phyloP scores from a whole-genome alignment of 2,113 vertebrate genomes.

The Caracal caracal region DNA sequence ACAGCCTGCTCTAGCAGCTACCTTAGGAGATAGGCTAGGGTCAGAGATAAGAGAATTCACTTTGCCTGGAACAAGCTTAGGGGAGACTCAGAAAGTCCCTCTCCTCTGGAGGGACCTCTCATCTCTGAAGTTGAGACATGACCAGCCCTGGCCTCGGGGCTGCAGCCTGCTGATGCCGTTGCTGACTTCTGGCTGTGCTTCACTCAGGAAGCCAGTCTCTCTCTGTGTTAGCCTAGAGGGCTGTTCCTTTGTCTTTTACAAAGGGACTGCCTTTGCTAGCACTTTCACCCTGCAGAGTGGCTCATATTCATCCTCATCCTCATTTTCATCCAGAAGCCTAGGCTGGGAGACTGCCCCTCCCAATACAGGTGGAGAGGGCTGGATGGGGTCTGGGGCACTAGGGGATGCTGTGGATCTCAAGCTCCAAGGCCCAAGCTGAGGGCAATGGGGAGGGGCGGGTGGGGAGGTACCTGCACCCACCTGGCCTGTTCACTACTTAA shows the following conservation, averaged over 20 bases:
- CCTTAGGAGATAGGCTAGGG: not conserved
- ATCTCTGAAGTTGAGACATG: constrained; percentile 7
- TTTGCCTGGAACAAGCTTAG: constrained; percentile 46
- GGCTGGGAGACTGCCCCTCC: not conserved
- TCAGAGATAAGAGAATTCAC: constrained; percentile 27
- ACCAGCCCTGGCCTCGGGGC: not conserved
- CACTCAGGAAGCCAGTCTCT: not conserved
- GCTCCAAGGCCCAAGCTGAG: constrained; percentile 21
- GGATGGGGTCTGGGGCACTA: not conserved
- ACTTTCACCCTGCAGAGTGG: not conserved
- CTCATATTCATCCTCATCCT: constrained; percentile 58
- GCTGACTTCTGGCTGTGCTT: constrained; percentile 8
- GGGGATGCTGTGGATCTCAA: constrained; percentile 8
- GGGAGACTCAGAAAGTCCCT: not conserved
- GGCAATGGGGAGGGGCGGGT: constrained; percentile 48
- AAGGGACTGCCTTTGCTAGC: not conserved
- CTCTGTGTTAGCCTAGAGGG: constrained; percentile 46
- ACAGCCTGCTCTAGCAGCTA: not conserved
- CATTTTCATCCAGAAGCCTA: constrained; percentile 50
- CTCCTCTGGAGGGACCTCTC: not conserved
- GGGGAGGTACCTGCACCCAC: constrained; percentile 48
- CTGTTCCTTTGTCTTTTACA: not conserved
- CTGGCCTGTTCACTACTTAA: constrained; percentile 83
- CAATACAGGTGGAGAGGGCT: not conserved
- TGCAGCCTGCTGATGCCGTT: not conserved